Base-by-base conservation (phyloP, 2,888 invertebrate species). In the Aelia acuminata region DNA sequence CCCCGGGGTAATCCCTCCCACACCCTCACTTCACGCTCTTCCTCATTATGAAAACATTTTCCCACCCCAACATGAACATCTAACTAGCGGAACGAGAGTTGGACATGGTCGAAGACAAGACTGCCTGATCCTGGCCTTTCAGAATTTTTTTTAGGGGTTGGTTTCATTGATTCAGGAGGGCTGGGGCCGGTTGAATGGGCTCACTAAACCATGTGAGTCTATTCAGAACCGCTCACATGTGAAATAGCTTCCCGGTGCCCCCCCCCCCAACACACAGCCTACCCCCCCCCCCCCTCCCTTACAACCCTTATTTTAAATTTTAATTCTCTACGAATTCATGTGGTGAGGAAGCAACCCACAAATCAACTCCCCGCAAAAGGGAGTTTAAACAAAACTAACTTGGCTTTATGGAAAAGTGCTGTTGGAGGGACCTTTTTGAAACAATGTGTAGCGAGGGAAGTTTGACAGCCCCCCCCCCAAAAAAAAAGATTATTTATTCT, bases 151-250 rank as follows among this genome's bases (percentile, higher is more conserved):
- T 90, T 86, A 88, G 89, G 89, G 89, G 86, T 86, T 89, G 87
- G 89, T 89, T 89, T 89, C 90, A 89, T 90, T 88, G 90, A 89
- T 89, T 89, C 88, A 87, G 88, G 86, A 86, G 85, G 89, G 89
- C 48, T 43, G 84, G 87, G 88, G 35, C 31, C 47, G 80, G 84
- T 26, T 89, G 88, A 90, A 90, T 90, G 89, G 90, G 87, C 80
- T 88, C 90, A 90, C 88, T 89, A 88, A 90, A 85, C 89, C 90
- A 89, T 89, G 88, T 84, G 89, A 63, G 49, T 49, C 88, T 89
- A 89, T 90, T 90, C 88, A 89, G 88, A 89, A 75, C 87, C 90
- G 89, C 88, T 90, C 90, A 90, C 89, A 90, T 90, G 90, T 90
- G 89, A 90, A 90, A 90, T 90, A 90, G 90, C 89, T 89, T 88